Evolutionary conservation across 2,797 vertebrate genomes (phyloP).

Genomic region (Acanthurus lineatus): DNA sequence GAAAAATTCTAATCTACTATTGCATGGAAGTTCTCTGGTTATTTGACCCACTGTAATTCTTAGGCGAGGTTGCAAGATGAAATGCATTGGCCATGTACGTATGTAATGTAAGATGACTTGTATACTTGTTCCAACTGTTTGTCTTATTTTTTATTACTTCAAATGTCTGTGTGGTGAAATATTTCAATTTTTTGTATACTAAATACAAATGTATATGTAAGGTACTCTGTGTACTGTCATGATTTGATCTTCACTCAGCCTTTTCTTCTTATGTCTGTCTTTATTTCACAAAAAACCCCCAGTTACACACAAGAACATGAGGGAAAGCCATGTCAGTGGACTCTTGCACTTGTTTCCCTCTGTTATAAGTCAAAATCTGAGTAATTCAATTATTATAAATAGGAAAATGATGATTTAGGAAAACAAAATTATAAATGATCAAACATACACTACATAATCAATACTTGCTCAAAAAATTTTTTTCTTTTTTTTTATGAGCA

Average conservation of each 20-base stretch:
- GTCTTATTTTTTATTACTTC: slow-evolving; percentile 85
- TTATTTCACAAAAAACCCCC: background rate
- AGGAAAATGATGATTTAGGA: too few species aligned
- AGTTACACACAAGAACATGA: background rate
- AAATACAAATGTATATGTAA: slow-evolving; percentile 87
- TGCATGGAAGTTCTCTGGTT: slow-evolving; percentile 85
- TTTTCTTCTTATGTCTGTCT: background rate
- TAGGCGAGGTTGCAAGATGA: slow-evolving; percentile 79
- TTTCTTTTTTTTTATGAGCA: too few species aligned
- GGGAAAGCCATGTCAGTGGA: background rate
- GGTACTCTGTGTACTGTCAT: slow-evolving; percentile 41
- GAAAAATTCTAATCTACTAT: slow-evolving; percentile 72
- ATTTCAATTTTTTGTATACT: slow-evolving; percentile 86
- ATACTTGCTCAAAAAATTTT: too few species aligned
- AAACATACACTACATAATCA: too few species aligned
- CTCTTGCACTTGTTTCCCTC: background rate
- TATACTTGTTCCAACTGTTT: slow-evolving; percentile 83
- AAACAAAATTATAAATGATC: too few species aligned
- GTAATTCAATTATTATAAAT: too few species aligned
- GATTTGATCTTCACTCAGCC: slow-evolving; percentile 31
- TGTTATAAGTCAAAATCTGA: background rate
- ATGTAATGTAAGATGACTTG: slow-evolving; percentile 84
- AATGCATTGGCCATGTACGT: slow-evolving; percentile 82
- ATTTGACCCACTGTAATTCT: slow-evolving; percentile 80
- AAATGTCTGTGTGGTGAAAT: slow-evolving; percentile 84